Conservation (phyloP, 2,888 invertebrate genomes). For the Punctoribates punctum region DNA sequence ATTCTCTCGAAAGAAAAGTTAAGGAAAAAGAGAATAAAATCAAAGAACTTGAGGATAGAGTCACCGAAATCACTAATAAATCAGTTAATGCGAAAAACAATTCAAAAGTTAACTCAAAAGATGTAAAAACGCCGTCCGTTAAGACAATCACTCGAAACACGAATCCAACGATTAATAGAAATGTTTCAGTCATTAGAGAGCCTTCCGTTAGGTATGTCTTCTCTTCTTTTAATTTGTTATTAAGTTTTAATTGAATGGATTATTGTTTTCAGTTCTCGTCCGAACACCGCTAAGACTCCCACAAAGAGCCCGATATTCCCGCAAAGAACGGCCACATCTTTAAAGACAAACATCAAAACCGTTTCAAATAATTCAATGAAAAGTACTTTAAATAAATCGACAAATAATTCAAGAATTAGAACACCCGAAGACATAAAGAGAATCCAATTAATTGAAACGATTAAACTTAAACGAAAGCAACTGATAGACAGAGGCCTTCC, state of each 20-base stretch:
- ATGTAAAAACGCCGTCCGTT: neutral
- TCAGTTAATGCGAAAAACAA: neutral
- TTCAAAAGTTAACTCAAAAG: neutral
- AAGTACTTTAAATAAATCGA: neutral
- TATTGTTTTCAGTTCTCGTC: neutral
- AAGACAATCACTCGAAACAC: neutral
- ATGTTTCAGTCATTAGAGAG: slow-evolving; percentile 33
- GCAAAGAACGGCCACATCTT: neutral
- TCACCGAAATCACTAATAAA: slow-evolving; percentile 4
- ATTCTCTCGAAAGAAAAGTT: slow-evolving; percentile 28
- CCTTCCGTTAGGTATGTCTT: neutral
- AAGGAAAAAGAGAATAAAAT: slow-evolving; percentile 38
- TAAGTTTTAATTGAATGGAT: neutral
- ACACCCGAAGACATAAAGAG: neutral
- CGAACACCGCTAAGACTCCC: neutral
- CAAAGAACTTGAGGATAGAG: slow-evolving; percentile 29
- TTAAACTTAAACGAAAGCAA: slow-evolving; percentile 27
- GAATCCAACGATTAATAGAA: neutral
- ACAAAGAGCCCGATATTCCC: neutral
- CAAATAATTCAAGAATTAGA: neutral
- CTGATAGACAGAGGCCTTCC: slow-evolving; percentile 17
- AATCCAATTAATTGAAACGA: slow-evolving; percentile 25
- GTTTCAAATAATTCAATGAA: neutral
- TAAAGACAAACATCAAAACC: neutral
- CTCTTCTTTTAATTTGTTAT: neutral